Evolutionary conservation across 92 coral and sea anemone species (phyloP), one percentile per base, ranked within the genome.

Genomic region (Anthopleura xanthogrammica): DNA sequence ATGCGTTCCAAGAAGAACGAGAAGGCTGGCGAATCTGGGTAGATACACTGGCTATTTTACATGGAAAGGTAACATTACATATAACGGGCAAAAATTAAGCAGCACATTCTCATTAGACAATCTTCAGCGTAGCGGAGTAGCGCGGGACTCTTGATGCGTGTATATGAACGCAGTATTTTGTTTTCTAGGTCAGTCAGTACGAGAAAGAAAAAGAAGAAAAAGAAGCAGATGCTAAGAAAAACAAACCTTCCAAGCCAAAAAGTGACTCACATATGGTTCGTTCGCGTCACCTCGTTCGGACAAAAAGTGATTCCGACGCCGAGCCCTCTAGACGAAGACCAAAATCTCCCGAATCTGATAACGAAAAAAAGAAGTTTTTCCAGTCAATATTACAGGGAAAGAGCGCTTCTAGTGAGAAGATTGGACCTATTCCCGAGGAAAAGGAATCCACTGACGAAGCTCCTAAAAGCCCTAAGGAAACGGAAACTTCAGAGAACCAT

Each of bases 1-100:
- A 96, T 88, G 95, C 98, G 57, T 88, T 96, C 60, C 99, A 96
- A 77, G 98, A 96, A 78, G 99, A 96, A 76, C 85, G 95, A 0
- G 99, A 96, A 82, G 99, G 99, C 73, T 96, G 99, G 99, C 91
- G 99, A 75, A 97, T 97, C 82, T 97, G 98, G 94, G 97, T 97
- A 11, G 99, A 97, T 85, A 90, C 99, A 0, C 85, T 97, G 58
- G 98, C 99, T 36, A 97, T 97, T 71, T 41, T 97, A 62, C 99
- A 97, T 40, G 99, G 99, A 57, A 93, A 91, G 93, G 98, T 94
- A 85, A 55, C 52, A 41, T 29, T 29, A 46, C 50, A 3, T 46
- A 43, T 46, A 9, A 46, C 50, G 50, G 17, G 46, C 52, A 3
- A 19, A 57, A 57, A 57, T 2, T 16, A 3, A 19, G 20, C 20